Evolutionary conservation across 2,888 invertebrate genomes (phyloP), one percentile per base, ranked within the genome.

Genomic region (Hypomecis atomaria): DNA sequence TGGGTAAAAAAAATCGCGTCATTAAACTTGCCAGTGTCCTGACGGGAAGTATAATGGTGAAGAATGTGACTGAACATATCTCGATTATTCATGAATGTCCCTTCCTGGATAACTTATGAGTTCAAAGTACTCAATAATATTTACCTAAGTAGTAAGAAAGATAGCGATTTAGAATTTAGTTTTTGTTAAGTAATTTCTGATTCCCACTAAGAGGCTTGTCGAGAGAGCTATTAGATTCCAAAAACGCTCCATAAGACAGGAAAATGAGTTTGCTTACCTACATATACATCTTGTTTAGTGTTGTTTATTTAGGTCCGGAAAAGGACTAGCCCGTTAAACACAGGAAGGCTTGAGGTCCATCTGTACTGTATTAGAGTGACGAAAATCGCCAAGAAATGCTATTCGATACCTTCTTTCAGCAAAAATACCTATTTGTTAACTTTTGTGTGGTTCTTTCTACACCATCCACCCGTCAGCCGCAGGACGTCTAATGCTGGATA

Each of bases 321-420:
- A 58, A 54, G 36, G 63, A 49, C 43, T 33, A 37, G 34, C 33
- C 52, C 42, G 45, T 57, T 52, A 56, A 60, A 34, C 44, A 43
- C 65, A 56, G 43, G 44, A 40, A 23, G 33, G 33, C 36, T 53
- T 43, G 49, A 64, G 49, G 50, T 36, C 59, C 52, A 45, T 50
- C 56, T 56, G 37, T 40, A 7, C 56, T 60, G 59, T 60, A 56
- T 52, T 60, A 50, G 56, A 65, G 56, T 59, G 64, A 45, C 45
- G 45, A 40, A 59, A 59, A 50, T 50, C 56, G 50, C 13, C 45
- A 5, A 36, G 44, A 23, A 37, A 47, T 6, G 49, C 40, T 56
- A 36, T 56, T 47, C 11, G 33, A 42, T 40, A 33, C 36, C 53
- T 38, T 53, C 23, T 57, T 47, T n/a, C 47, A 23, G 23, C 23